Conservation (phyloP, 2,797 vertebrate genomes). For the Danio kyathit region DNA sequence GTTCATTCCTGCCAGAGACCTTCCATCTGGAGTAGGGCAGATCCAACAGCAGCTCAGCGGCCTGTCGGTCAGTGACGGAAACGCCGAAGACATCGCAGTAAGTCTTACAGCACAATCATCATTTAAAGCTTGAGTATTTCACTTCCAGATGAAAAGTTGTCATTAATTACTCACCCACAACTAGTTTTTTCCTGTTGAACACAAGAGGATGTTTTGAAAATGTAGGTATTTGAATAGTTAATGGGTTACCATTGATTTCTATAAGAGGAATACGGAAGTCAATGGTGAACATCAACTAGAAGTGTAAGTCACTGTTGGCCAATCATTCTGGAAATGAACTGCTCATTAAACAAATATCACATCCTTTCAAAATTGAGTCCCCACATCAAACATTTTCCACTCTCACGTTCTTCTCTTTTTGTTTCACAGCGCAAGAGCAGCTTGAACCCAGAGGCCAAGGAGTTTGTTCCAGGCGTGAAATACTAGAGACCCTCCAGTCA, state of each 20-base stretch:
- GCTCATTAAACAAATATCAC: not conserved
- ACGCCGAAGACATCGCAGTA: conserved; percentile 85
- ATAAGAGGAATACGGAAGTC: too few species aligned
- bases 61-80: conserved; percentile 73
- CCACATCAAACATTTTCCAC: too few species aligned
- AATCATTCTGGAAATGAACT: too few species aligned
- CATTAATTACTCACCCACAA: too few species aligned
- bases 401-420: not conserved
- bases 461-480: conserved; percentile 89
- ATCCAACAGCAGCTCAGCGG: conserved; percentile 86
- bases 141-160: too few species aligned
- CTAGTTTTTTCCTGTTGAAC: too few species aligned
- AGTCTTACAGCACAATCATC: conserved; percentile 48
- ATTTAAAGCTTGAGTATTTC: not conserved
- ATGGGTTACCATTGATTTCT: too few species aligned
- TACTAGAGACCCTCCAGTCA: conserved; percentile 77
- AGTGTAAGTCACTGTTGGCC: too few species aligned
- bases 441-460: conserved; percentile 89
- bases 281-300: too few species aligned
- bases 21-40: conserved; percentile 82
- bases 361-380: not conserved
- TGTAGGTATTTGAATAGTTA: not conserved
- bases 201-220: too few species aligned
- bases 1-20: conserved; percentile 87
- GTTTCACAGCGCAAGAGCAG: conserved; percentile 85